Conservation (phyloP, 1,140 invertebrate species). For the Oreohelix idahoensis region DNA sequence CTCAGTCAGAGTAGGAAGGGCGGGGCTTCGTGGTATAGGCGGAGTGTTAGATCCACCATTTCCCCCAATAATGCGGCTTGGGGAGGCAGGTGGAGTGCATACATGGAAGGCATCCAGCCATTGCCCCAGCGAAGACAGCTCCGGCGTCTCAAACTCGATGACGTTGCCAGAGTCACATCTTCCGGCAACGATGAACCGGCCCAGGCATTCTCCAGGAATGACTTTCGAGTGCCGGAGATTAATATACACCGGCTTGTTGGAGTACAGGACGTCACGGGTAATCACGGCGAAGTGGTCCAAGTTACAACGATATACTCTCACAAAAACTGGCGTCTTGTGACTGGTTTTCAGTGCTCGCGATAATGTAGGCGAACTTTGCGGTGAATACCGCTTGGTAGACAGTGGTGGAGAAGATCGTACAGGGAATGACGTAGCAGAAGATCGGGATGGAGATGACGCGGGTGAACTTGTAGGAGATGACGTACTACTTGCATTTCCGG, state of each 20-base stretch:
- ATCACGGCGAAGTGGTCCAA: slow-evolving; percentile 36
- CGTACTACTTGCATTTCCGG: slow-evolving; percentile 4
- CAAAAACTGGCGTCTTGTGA: slow-evolving; percentile 26
- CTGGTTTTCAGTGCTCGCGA: background rate
- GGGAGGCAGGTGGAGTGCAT: slow-evolving; percentile 29
- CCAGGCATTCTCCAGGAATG: slow-evolving; percentile 25
- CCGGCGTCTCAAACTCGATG: slow-evolving; percentile 34
- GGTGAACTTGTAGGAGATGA: slow-evolving; percentile 20
- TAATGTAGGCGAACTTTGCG: background rate
- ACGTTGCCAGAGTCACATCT: slow-evolving; percentile 30
- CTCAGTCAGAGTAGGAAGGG: slow-evolving; percentile 24
- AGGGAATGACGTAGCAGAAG: background rate
- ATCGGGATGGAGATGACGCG: background rate
- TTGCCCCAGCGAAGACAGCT: slow-evolving; percentile 23
- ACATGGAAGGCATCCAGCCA: slow-evolving; percentile 39
- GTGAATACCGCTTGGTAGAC: background rate
- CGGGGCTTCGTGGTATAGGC: slow-evolving; percentile 17
- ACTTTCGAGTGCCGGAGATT: slow-evolving; percentile 28
- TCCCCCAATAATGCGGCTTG: background rate
- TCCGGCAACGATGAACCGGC: slow-evolving; percentile 28
- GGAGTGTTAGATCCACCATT: background rate
- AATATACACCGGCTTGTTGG: slow-evolving; percentile 27
- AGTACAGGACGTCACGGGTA: slow-evolving; percentile 26
- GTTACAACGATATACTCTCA: slow-evolving; percentile 32
- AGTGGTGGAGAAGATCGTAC: slow-evolving; percentile 5